Percentiles rank a stretch among this genome's conserved stretches.
phyloP scores from a whole-genome alignment of 2,797 vertebrate species.

The Artibeus lituratus region DNA sequence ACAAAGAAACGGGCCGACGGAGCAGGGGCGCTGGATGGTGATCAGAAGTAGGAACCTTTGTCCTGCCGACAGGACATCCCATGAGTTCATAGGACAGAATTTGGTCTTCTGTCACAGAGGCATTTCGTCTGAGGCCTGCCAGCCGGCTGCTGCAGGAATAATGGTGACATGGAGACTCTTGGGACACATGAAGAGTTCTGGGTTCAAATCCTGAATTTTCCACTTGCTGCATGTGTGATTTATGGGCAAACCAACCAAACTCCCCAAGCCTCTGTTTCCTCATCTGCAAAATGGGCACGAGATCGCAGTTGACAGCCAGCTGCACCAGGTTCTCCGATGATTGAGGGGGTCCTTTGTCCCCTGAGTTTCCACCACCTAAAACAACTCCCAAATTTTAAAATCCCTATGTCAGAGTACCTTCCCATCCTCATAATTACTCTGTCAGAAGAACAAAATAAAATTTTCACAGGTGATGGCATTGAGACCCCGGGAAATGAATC shows the following conservation, averaged over 20 bases:
- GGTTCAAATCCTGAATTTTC: not conserved
- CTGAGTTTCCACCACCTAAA: not conserved
- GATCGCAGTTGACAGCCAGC: accelerated
- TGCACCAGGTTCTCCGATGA: accelerated
- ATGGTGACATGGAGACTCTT: too few relatives aligned
- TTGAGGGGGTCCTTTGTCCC: not conserved
- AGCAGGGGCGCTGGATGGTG: not conserved
- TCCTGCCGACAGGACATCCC: not conserved
- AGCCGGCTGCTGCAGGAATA: not conserved
- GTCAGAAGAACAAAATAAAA: not conserved
- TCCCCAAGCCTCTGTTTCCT: not conserved
- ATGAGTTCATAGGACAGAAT: not conserved
- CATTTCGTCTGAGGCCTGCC: too few relatives aligned
- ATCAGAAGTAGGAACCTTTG: not conserved
- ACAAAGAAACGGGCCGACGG: not conserved
- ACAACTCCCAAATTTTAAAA: not conserved
- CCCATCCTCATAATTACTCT: not conserved
- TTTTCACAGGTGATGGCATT: not conserved
- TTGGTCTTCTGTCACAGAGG: not conserved
- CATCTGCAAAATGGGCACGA: not conserved
- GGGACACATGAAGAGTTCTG: not conserved
- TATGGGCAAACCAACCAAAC: not conserved
- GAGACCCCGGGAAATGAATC: not conserved
- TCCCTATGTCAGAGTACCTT: not conserved
- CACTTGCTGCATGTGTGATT: not conserved